These are phyloP conservation scores for Leptocoma aspasia DNA, from an alignment of 2,113 vertebrate species.

Conservation along the genomic window DNA sequence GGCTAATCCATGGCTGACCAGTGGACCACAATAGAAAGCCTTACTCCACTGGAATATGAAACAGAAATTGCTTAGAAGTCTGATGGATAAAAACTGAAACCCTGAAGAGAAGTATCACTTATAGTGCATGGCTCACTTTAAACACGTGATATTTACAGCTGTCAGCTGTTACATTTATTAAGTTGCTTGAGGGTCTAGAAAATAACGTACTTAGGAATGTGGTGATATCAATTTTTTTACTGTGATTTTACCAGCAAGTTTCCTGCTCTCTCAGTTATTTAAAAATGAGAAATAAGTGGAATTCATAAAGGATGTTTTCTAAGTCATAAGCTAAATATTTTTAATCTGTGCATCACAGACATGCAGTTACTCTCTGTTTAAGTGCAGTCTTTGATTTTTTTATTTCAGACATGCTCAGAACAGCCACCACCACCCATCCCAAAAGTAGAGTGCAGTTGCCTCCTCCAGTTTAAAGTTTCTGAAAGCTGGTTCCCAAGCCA, in stretches of 20 bases:
- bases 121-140: neutral
- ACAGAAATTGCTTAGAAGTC: neutral
- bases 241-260: neutral
- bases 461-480: neutral
- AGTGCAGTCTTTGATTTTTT: neutral
- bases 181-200: neutral
- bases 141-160: neutral
- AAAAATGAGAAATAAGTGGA: neutral
- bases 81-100: neutral
- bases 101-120: neutral
- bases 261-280: neutral
- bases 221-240: neutral
- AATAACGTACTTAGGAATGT: neutral
- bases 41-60: neutral
- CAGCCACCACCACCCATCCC: too few relatives aligned
- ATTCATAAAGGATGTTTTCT: neutral
- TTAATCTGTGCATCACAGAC: neutral
- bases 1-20: neutral
- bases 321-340: neutral
- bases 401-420: neutral
- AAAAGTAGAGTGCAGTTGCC: neutral
- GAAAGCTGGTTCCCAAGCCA: neutral
- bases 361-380: neutral
- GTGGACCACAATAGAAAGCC: rapidly evolving
- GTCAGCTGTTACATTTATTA: neutral